Evolutionary conservation across 2,888 invertebrate genomes (phyloP).

Genomic region (Cheilosia pagana): DNA sequence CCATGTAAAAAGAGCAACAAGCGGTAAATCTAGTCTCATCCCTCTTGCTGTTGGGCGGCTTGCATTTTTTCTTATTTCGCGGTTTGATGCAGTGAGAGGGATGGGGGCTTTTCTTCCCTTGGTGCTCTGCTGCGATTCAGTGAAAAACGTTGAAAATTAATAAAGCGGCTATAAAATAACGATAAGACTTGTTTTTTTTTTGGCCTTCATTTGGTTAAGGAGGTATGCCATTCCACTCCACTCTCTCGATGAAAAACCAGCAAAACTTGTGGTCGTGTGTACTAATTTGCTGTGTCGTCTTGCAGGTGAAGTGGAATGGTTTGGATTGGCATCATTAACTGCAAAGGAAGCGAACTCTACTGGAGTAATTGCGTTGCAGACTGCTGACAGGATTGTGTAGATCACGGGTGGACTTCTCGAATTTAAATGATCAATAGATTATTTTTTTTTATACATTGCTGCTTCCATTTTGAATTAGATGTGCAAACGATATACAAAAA

Average conservation of each 20-base stretch:
- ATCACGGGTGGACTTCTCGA: neutral
- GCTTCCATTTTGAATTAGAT: conserved; percentile 17
- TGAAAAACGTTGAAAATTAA: conserved; percentile 60
- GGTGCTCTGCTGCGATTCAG: conserved; percentile 38
- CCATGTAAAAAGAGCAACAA: conserved; percentile 66
- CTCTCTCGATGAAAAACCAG: conserved; percentile 60
- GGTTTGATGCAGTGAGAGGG: neutral
- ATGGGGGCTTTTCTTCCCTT: neutral
- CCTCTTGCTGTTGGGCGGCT: conserved; percentile 2
- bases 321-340: conserved; percentile 10
- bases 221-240: conserved; percentile 62
- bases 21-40: neutral
- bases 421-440: neutral
- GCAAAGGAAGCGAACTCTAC: neutral
- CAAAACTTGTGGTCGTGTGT: conserved; percentile 18
- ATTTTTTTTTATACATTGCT: conserved; percentile 2
- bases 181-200: conserved; percentile 31
- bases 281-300: conserved; percentile 45
- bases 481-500: neutral
- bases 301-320: conserved; percentile 61
- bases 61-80: conserved; percentile 60
- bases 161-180: conserved; percentile 58
- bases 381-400: conserved; percentile 41
- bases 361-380: conserved; percentile 39
- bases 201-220: neutral